Evolutionary conservation across 2,113 vertebrate genomes (phyloP).

Genomic region (human): DNA sequence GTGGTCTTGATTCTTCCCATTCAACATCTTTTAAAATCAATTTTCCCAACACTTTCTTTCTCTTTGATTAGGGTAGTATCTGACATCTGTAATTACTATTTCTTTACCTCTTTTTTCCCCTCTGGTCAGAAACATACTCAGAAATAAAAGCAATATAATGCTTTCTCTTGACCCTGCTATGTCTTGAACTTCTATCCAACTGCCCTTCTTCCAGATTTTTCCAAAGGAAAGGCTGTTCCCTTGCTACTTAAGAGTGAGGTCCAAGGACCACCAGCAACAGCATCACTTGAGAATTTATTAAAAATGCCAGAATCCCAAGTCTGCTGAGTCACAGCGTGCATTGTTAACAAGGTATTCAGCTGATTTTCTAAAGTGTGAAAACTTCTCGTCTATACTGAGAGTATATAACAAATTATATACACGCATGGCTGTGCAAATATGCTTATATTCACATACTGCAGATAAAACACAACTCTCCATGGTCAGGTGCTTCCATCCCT

Average conservation of each 20-base stretch:
- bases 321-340: not conserved
- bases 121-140: too few relatives aligned
- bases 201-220: too few relatives aligned
- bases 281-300: not conserved
- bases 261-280: not conserved
- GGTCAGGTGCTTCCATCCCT: not conserved
- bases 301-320: not conserved
- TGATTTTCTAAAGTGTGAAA: not conserved
- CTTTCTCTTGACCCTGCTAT: too few relatives aligned
- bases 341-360: not conserved
- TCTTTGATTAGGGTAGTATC: too few relatives aligned
- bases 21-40: too few relatives aligned
- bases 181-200: too few relatives aligned
- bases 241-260: not conserved
- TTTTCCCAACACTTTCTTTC: too few relatives aligned
- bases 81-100: too few relatives aligned
- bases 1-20: too few relatives aligned
- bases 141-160: too few relatives aligned
- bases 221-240: too few relatives aligned
- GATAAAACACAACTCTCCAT: not conserved
- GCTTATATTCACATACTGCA: fast-evolving
- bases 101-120: too few relatives aligned
- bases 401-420: not conserved
- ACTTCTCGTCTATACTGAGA: not conserved
- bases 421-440: not conserved